Evolutionary conservation across 2,797 vertebrate genomes (phyloP), one percentile per base, ranked within the genome.

Genomic region (Falco biarmicus): DNA sequence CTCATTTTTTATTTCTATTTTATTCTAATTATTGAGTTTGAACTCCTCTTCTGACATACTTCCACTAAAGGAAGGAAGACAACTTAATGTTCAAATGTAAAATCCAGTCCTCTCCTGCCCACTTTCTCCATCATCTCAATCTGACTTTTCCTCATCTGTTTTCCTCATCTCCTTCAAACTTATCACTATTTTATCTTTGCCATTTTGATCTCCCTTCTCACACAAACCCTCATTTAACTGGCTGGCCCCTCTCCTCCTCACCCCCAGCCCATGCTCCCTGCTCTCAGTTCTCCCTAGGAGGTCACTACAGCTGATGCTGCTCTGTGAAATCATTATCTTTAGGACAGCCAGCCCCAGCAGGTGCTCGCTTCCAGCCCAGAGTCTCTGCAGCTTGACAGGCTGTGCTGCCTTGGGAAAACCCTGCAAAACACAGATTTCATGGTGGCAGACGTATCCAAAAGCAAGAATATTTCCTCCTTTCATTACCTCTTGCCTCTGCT

Each of bases 381-480:
- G 37, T 92, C 86, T 95, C 78, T 79, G 61, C 73, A 83, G 32
- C 11, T 96, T 95, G 70, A 28, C 25, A 87, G 75, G 16, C 60
- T 78, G 14, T 61, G 43, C 28, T 94, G 68, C 94, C 91, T 94
- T 87, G 76, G 89, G 66, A 84, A 95, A 89, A 70, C n/a, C 74
- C 82, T 60, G 82, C 70, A 37, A 86, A 77, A 41, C 31, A 25
- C 53, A 91, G 73, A 65, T 81, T 93, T 92, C 64, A 37, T 68
- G 66, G 56, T 68, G 61, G 65, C 57, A 90, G 85, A 57, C 22
- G 2, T 41, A 53, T 5, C 26, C 29, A 75, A 87, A 60, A 69
- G 9, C 1, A 13, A 61, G n/a, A 78, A 25, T 57, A 53, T 60
- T 21, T 18, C 16, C 61, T 65, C 83, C 15, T 50, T 90, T 79